phyloP scores from a whole-genome alignment of 1,140 invertebrate species.

The Megalonaias nervosa region DNA sequence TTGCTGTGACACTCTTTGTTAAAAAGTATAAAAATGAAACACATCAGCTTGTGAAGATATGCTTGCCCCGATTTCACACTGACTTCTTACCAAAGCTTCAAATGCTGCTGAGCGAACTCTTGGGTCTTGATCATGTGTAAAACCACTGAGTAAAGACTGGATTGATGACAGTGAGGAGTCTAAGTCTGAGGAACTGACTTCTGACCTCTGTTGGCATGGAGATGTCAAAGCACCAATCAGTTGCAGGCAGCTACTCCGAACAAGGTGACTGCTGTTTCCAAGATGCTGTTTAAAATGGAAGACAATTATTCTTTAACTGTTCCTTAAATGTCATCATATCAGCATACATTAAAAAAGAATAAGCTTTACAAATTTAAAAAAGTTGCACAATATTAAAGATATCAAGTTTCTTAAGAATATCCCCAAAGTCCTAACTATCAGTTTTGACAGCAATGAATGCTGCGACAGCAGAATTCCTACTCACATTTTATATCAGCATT shows the following conservation, averaged over 20 bases:
- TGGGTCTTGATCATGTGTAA: constrained; percentile 83
- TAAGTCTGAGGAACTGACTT: constrained; percentile 32
- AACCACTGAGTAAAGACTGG: constrained; percentile 35
- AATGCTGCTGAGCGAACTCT: constrained; percentile 90
- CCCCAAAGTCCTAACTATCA: too few relatives aligned
- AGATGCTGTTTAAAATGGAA: constrained; percentile 74
- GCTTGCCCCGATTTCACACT: neutral
- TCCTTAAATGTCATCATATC: too few relatives aligned
- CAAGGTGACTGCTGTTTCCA: constrained; percentile 81
- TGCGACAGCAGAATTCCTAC: too few relatives aligned
- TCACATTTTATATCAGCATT: too few relatives aligned
- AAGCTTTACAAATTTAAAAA: too few relatives aligned
- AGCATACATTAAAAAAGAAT: too few relatives aligned
- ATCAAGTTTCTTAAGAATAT: too few relatives aligned
- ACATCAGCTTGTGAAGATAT: neutral
- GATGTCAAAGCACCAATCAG: constrained; percentile 75
- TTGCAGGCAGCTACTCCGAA: constrained; percentile 85
- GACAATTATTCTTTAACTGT: too few relatives aligned
- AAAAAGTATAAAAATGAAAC: neutral
- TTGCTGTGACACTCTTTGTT: neutral
- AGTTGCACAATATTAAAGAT: too few relatives aligned
- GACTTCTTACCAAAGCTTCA: constrained; percentile 81
- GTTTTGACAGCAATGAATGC: too few relatives aligned
- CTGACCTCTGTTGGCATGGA: constrained; percentile 41
- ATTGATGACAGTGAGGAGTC: constrained; percentile 17